These are phyloP conservation scores for Drosophila emarginata DNA, from an alignment of 2,888 invertebrate genomes.

Conservation along the genomic window DNA sequence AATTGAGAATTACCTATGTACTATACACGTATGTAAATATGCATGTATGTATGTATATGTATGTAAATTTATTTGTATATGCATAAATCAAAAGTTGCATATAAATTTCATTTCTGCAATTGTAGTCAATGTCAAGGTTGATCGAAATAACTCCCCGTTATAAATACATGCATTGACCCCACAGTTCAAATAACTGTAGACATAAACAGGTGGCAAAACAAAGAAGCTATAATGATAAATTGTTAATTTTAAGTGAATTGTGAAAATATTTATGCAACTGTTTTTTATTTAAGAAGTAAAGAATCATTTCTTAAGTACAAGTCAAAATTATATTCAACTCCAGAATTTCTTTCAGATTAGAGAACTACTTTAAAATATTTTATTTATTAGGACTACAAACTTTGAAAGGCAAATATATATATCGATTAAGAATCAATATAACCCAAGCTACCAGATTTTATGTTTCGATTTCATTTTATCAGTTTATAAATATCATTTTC, in stretches of 20 bases:
- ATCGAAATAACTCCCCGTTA: constrained; percentile 36
- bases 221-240: background rate
- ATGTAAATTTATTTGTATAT: background rate
- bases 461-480: too few relatives aligned
- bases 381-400: too few relatives aligned
- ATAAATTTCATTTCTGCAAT: constrained; percentile 28
- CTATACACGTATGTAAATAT: background rate
- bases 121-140: constrained; percentile 41
- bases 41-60: too few relatives aligned
- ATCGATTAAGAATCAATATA: too few relatives aligned
- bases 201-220: background rate
- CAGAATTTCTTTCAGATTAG: too few relatives aligned
- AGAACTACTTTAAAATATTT: too few relatives aligned
- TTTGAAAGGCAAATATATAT: too few relatives aligned
- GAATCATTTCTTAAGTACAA: too few relatives aligned
- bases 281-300: constrained; percentile 6
- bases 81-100: constrained; percentile 31
- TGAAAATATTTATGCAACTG: constrained; percentile 31
- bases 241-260: constrained; percentile 4
- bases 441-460: too few relatives aligned
- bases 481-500: too few relatives aligned
- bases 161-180: constrained; percentile 20
- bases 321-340: too few relatives aligned
- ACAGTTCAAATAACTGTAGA: constrained; percentile 34
- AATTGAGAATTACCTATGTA: background rate